Evolutionary conservation across 2,797 vertebrate genomes (phyloP).

Genomic region (Lophotriccus pileatus): DNA sequence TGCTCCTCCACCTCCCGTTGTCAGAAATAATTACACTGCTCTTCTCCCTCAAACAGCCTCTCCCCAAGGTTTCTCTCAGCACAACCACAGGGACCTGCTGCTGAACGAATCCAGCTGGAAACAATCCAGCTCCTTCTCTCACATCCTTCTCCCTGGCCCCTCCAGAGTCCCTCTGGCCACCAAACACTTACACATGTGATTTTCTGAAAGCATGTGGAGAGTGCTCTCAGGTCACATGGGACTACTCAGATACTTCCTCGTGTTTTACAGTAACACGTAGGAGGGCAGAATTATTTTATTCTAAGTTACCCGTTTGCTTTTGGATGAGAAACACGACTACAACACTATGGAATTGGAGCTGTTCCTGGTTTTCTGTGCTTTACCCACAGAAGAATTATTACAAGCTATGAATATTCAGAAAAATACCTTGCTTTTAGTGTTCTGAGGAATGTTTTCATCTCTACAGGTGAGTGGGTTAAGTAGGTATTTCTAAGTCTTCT

Average conservation of each 20-base stretch:
- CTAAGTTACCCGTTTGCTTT: background rate
- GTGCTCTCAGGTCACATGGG: background rate
- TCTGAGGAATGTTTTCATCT: background rate
- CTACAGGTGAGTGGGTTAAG: background rate
- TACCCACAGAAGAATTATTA: background rate
- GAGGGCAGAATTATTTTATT: background rate
- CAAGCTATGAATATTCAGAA: background rate
- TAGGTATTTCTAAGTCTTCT: background rate
- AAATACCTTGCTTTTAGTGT: background rate
- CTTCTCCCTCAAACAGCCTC: background rate
- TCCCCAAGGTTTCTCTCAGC: background rate
- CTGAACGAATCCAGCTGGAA: background rate
- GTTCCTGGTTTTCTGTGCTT: background rate
- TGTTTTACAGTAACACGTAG: background rate
- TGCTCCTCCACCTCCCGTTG: background rate
- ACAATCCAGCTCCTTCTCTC: background rate
- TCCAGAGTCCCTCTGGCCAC: background rate
- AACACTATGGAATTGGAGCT: accelerated
- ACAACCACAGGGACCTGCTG: background rate
- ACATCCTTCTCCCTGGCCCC: background rate
- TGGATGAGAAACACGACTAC: background rate
- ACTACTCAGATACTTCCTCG: background rate
- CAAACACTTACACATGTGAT: background rate
- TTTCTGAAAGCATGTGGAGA: background rate
- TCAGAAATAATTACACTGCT: background rate